Percentiles rank a stretch among this genome's conserved stretches.
These are phyloP conservation scores for Nannoperca australis DNA, from an alignment of 2,797 vertebrate species.

Conservation along the genomic window DNA sequence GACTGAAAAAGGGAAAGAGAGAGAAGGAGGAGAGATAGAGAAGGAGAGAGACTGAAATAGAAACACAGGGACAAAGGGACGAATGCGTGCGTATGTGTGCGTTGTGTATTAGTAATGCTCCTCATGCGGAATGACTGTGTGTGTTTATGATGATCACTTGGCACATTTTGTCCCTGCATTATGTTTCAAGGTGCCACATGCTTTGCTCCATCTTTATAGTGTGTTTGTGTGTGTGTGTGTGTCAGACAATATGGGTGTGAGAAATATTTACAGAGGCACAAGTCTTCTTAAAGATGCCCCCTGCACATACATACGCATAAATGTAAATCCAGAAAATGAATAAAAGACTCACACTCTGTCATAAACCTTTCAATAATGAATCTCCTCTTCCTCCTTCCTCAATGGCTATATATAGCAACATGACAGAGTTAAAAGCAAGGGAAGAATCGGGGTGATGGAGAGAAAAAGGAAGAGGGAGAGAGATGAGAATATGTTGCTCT, in stretches of 20 bases:
- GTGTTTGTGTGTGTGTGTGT: slow-evolving; percentile 27
- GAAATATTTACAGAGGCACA: slow-evolving; percentile 6
- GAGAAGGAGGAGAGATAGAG: slow-evolving; percentile 1
- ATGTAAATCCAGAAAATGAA: slow-evolving; percentile 47
- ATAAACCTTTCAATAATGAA: slow-evolving; percentile 78
- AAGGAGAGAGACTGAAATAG: slow-evolving; percentile 41
- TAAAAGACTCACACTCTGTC: slow-evolving; percentile 64
- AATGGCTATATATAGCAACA: slow-evolving; percentile 68
- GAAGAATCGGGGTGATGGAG: slow-evolving; percentile 17
- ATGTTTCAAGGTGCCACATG: slow-evolving; percentile 14
- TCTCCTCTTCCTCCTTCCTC: slow-evolving; percentile 66
- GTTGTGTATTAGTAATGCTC: slow-evolving; percentile 6
- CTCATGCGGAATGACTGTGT: slow-evolving; percentile 14
- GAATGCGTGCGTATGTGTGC: slow-evolving; percentile 12
- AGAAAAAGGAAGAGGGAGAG: not conserved
- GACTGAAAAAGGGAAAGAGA: slow-evolving; percentile 27
- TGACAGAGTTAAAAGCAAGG: slow-evolving; percentile 57
- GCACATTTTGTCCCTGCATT: slow-evolving; percentile 31
- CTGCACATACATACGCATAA: not conserved
- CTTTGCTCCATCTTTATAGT: slow-evolving; percentile 7
- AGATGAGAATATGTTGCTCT: slow-evolving; percentile 14
- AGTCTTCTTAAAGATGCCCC: not conserved
- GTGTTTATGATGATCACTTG: not conserved
- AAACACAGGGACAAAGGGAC: slow-evolving; percentile 33
- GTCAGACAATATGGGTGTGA: not conserved